A percentile compares a stretch with the other conserved stretches of the same genome.
Evolutionary conservation across 2,888 invertebrate genomes (phyloP).

Genomic region (Phalera bucephala): DNA sequence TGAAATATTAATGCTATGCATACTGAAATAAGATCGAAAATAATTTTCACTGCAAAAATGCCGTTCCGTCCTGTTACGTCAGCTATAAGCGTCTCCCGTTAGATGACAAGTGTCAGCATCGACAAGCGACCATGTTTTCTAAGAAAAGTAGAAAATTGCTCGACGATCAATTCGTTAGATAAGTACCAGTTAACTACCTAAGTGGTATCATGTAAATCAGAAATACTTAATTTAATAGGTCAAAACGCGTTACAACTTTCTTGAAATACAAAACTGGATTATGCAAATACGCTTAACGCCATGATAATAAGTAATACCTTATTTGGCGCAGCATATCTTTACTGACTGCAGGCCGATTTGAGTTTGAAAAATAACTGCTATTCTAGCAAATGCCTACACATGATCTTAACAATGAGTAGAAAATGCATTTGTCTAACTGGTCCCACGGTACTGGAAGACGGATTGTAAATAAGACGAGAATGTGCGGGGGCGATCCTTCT

Average conservation of each 20-base stretch:
- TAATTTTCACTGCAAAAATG: too few relatives aligned
- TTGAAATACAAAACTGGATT: background rate
- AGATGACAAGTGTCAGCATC: conserved; percentile 38
- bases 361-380: conserved; percentile 15
- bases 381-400: conserved; percentile 34
- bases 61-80: too few relatives aligned
- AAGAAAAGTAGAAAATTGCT: conserved; percentile 2
- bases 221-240: conserved; percentile 5
- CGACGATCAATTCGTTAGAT: background rate
- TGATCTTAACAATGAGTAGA: conserved; percentile 35
- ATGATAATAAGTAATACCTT: background rate
- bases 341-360: too few relatives aligned
- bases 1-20: too few relatives aligned
- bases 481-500: conserved; percentile 58
- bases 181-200: conserved; percentile 4
- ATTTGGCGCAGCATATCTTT: background rate
- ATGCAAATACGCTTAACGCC: background rate
- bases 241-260: conserved; percentile 2
- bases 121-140: background rate
- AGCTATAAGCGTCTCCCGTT: conserved; percentile 59
- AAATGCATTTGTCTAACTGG: too few relatives aligned
- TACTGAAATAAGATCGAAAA: too few relatives aligned
- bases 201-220: too few relatives aligned
- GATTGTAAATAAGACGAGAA: conserved; percentile 54
- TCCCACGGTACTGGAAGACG: conserved; percentile 44